phyloP scores from a whole-genome alignment of 2,888 invertebrate species.

The Priocnemis perturbator region DNA sequence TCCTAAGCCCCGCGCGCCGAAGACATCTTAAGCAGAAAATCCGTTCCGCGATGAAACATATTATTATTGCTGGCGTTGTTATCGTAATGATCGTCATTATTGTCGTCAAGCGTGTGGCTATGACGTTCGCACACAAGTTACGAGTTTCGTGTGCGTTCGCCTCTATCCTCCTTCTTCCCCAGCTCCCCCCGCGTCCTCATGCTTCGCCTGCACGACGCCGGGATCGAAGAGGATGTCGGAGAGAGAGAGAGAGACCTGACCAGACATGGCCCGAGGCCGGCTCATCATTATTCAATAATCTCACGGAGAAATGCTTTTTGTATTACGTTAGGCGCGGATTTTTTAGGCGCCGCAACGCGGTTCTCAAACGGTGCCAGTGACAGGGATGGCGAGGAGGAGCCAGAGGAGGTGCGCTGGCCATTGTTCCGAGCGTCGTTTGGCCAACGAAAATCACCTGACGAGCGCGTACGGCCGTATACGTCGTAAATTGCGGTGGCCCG shows the following conservation, averaged over 20 bases:
- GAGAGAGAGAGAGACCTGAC: conserved; percentile 7
- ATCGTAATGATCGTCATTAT: conserved; percentile 54
- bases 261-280: conserved; percentile 51
- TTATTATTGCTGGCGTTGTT: conserved; percentile 47
- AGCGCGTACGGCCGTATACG: too few relatives aligned
- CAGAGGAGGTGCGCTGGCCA: too few relatives aligned
- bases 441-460: too few relatives aligned
- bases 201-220: conserved; percentile 9
- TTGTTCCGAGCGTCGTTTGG: too few relatives aligned
- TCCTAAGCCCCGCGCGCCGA: conserved; percentile 5
- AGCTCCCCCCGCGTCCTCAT: background rate
- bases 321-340: conserved; percentile 23
- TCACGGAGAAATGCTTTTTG: conserved; percentile 30
- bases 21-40: conserved; percentile 29
- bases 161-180: background rate
- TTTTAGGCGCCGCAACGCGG: conserved; percentile 11
- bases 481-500: too few relatives aligned
- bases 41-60: conserved; percentile 22
- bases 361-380: background rate
- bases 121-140: conserved; percentile 32
- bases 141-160: conserved; percentile 26
- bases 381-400: too few relatives aligned
- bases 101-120: conserved; percentile 44
- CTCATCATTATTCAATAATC: conserved; percentile 64
- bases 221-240: conserved; percentile 8